Conservation (phyloP, 2,888 invertebrate genomes). For the Melikaiella ostensackeni region DNA sequence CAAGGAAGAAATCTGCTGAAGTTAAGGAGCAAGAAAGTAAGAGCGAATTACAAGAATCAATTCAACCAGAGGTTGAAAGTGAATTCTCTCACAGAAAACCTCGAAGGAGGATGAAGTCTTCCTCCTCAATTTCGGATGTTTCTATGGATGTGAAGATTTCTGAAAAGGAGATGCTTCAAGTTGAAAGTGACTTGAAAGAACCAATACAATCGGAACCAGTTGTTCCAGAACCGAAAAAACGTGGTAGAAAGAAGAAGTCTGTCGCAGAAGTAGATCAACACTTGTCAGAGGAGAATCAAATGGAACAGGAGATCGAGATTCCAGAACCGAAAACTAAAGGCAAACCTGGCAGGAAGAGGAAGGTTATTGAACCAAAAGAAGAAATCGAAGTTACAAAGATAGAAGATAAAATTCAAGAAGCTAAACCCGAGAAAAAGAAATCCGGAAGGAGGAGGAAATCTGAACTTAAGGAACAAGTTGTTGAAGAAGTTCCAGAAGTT, state of each 20-base stretch:
- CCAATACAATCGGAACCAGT: neutral
- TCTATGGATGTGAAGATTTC: neutral
- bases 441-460: neutral
- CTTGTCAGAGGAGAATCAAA: neutral
- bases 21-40: neutral
- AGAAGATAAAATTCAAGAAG: slow-evolving; percentile 29
- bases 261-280: neutral
- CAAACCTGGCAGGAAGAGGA: slow-evolving; percentile 3
- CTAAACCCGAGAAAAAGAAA: slow-evolving; percentile 24
- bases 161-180: neutral
- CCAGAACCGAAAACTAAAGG: neutral
- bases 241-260: slow-evolving; percentile 11
- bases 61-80: neutral
- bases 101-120: neutral
- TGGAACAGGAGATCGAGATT: neutral
- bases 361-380: neutral
- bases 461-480: slow-evolving; percentile 26
- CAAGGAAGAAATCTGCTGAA: slow-evolving; percentile 1
- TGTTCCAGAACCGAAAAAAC: slow-evolving; percentile 4
- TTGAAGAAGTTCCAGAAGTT: slow-evolving; percentile 13
- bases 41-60: neutral
- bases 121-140: neutral
- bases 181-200: neutral
- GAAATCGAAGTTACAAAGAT: slow-evolving; percentile 38
- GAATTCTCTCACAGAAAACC: neutral